Evolutionary conservation across 2,797 vertebrate species (phyloP), one percentile per base, ranked within the genome.

Genomic region (Myiotriccus ornatus): DNA sequence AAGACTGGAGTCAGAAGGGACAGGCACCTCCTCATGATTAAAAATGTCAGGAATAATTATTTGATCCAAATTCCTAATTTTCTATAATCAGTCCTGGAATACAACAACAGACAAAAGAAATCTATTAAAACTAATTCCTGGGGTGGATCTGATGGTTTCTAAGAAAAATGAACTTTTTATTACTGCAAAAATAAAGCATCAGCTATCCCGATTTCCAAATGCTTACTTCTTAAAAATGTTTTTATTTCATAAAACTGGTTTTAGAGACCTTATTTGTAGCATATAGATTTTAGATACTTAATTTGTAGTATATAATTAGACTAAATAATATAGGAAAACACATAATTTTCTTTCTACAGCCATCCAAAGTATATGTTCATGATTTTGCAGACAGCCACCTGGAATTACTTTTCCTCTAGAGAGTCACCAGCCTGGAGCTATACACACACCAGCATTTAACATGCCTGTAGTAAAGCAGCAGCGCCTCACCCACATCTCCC

Each of bases 401-500:
- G n/a, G 13, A 94, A 86, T 14, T 37, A 27, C 16, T 12, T 67
- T 32, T 77, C 35, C 35, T 52, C 35, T 52, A 47, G 7, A 79
- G 14, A 62, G 57, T 6, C 21, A 69, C 6, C 24, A 69, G 44
- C 18, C 60, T 44, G 20, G 9, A 89, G 32, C 35, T 65, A 62
- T 34, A 7, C 14, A 9, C 63, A 70, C 12, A 43, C 5, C 47
- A 74, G 18, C 19, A 76, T 34, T 74, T 43, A 80, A 78, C 23
- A 41, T 3, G 2, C 17, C 35, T 28, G 19, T 8, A 37, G 52
- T 1, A 53, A 35, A 47, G 32, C 19, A 69, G 30, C 19, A 57
- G 28, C 2, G 30, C 14, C 44, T 49, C 2, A 0, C 11, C 46
- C 20, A 27, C 8, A 0, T 3, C 12, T 34, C 23, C 13, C 24